Base-by-base conservation (phyloP, 2,113 vertebrate genomes). In the Istiophorus platypterus region DNA sequence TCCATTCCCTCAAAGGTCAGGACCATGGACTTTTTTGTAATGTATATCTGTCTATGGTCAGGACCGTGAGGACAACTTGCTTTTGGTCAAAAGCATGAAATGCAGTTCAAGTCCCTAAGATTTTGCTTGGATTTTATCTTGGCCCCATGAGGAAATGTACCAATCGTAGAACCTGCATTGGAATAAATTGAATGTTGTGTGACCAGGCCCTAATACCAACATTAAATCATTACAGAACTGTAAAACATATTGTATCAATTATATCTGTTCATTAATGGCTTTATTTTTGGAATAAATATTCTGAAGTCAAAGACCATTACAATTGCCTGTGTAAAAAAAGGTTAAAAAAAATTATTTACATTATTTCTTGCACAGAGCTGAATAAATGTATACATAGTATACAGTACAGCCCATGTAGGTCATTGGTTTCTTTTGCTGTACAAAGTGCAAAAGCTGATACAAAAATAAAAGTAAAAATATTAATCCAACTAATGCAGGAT, bases 351-450 rank as follows among this genome's bases (percentile, higher is more conserved):
- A 72, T 72, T 95, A 95, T 95, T 92, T 94, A 95, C 94, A 95
- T 83, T 63, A 76, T 78, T 91, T 90, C 94, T 80, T 93, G 90
- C 91, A 94, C 92, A 94, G 91, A 95, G 92, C 92, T 92, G 89
- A 92, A 92, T 93, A 88, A 84, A 94, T 94, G 94, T 96, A 96
- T 95, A 96, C 95, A 96, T 93, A 92, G 95, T 95, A 96, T 96
- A 96, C 95, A 94, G 89, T 58, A 85, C 91, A 96, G 94, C 94
- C 88, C 81, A 78, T 93, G 92, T 92, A 92, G 86, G 88, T 94
- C 93, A 84, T 81, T 83, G 58, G 62, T 90, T 89, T 91, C 93
- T 95, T 95, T 95, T 95, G 95, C 95, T 91, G 91, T 95, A 95
- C 90, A 94, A 94, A 92, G 84, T 82, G 94, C 95, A 95, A 95